Base-by-base conservation (phyloP, 2,888 invertebrate species). In the Agonopterix arenella region DNA sequence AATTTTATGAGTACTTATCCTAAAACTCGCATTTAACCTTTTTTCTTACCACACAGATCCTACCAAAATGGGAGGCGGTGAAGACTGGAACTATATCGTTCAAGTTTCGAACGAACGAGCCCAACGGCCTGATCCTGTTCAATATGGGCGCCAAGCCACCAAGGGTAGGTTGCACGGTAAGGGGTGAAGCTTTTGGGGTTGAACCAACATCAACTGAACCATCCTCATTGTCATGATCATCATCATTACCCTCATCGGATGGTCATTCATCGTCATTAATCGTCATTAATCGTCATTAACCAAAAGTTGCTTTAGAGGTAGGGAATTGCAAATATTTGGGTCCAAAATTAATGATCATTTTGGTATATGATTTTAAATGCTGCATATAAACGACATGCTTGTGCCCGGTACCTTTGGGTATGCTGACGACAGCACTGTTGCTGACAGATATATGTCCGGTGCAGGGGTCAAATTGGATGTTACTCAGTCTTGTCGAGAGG, bases 31-130 rank as follows among this genome's bases (percentile, higher is more conserved):
- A 28, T 28, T n/a, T 28, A n/a, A 41, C 1, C 18, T 41, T 28
- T 18, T 47, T 16, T 38, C 70, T 84, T 82, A 59, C 91, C 70
- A 84, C 83, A 59, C 91, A 96, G 95, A 93, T 95, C 48, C 85
- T 98, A 66, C 97, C 97, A 44, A 94, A 95, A 50, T 97, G 97
- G 97, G 96, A 97, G 76, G 95, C 96, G 2, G 95, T 96, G 70
- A 94, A 95, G 72, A 93, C 94, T 28, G 97, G 97, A 54, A 95
- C 95, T 36, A 94, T 98, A 70, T 95, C 96, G 44, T 96, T 98
- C 86, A 97, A 98, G 89, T 97, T 99, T 73, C 93, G 98, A 55
- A 98, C 98, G 45, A 97, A 96, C 76, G 98, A 98, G 80, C 95
- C 96, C 7, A 97, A 98, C 72, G 98, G 98, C 18, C 91, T 99